Evolutionary conservation across 2,888 invertebrate species (phyloP), one percentile per base, ranked within the genome.

Genomic region (Pachliopta kotzebuea): DNA sequence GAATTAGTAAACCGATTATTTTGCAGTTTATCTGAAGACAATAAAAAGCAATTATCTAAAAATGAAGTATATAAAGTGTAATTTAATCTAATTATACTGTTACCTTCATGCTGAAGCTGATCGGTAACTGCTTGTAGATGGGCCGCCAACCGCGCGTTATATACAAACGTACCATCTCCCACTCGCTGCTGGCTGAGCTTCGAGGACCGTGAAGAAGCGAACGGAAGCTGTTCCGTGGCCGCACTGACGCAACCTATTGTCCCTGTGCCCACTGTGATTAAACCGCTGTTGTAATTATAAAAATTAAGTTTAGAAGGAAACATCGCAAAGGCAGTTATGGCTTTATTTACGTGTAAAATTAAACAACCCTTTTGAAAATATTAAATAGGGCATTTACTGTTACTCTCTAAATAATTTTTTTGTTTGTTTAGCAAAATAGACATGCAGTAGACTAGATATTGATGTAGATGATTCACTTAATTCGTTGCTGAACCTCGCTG

Each of bases 31-130:
- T 55, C 24, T 63, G 24, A n/a, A 24, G 60, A 45, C 29, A 21
- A 49, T 53, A 42, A 42, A 14, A 42, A 50, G 42, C 49, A 18
- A 21, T 52, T 37, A 54, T 20, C 21, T 52, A 20, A 29, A 17
- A 37, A 50, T 24, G 42, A 23, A n/a, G 24, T 21, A 59, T 18
- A n/a, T 21, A 50, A 9, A 26, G 3, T 62, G 58, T 69, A 9
- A 66, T 59, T 60, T 70, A 70, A 64, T 67, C 70, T 75, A 66
- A 52, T 60, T n/a, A 18, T 62, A 57, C 31, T 70, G 77, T 81
- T 89, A 90, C 90, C 90, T 90, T 90, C 90, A 90, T 90, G 84
- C 70, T 85, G 89, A 83, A 84, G 88, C 86, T 84, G 81, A 80
- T 78, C 77, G 84, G 79, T 83, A 78, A 86, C 81, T 90, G 90